Conservation (phyloP, 2,797 vertebrate species). For the Peromyscus attwateri region DNA sequence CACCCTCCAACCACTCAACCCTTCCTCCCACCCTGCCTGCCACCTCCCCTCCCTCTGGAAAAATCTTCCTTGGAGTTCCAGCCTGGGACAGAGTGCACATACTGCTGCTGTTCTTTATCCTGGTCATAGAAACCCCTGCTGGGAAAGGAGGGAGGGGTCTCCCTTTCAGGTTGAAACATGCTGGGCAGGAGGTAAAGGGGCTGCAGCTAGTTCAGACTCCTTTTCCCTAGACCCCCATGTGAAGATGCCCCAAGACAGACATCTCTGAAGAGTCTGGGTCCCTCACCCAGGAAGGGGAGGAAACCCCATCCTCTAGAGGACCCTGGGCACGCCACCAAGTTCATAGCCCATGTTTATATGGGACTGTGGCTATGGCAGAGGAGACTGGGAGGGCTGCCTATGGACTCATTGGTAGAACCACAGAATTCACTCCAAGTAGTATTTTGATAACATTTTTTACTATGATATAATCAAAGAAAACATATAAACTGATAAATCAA, state of each 20-base stretch:
- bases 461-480: neutral
- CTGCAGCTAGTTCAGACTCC: neutral
- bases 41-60: neutral
- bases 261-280: neutral
- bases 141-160: neutral
- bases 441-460: neutral
- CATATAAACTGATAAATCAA: neutral
- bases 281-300: neutral
- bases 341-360: too few relatives aligned
- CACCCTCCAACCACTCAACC: neutral
- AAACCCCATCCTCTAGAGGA: neutral
- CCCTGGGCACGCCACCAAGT: neutral
- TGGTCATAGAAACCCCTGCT: neutral
- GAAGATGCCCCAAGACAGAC: neutral
- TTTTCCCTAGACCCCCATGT: neutral
- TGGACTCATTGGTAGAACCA: neutral
- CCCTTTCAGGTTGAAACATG: neutral
- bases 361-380: neutral
- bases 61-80: neutral
- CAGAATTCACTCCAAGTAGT: neutral
- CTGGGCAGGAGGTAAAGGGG: neutral
- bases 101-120: neutral
- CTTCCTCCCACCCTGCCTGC: neutral
- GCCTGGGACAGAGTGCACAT: neutral
- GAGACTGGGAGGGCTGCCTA: neutral